These are phyloP conservation scores for Thera obeliscata DNA, from an alignment of 2,888 invertebrate species.

Conservation along the genomic window DNA sequence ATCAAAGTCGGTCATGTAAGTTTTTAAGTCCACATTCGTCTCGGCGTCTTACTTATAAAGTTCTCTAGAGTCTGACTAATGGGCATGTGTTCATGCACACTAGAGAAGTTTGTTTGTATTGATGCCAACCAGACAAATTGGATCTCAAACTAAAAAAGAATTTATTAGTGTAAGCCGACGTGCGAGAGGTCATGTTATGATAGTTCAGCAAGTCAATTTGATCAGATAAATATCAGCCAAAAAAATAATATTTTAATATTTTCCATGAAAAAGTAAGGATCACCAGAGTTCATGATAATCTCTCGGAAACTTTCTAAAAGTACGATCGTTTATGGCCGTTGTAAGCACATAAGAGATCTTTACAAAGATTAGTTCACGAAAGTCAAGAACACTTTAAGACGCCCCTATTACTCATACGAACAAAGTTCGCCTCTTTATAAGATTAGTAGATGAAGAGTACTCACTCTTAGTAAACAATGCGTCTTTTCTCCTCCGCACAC, in stretches of 20 bases:
- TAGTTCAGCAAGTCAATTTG: not conserved
- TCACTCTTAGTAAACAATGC: slow-evolving; percentile 46
- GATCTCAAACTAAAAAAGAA: slow-evolving; percentile 2
- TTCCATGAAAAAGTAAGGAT: slow-evolving; percentile 4
- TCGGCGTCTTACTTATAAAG: slow-evolving; percentile 26
- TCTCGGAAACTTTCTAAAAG: slow-evolving; percentile 29
- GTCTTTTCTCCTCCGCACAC: slow-evolving; percentile 43
- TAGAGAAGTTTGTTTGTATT: slow-evolving; percentile 15
- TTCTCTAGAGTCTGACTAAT: slow-evolving; percentile 24
- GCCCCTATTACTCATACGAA: slow-evolving; percentile 47
- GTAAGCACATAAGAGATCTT: slow-evolving; percentile 32
- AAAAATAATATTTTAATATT: slow-evolving; percentile 4
- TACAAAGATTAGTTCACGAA: slow-evolving; percentile 42
- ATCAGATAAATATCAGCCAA: not conserved
- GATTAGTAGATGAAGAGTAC: slow-evolving; percentile 45
- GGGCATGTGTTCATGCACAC: slow-evolving; percentile 19
- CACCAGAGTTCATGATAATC: slow-evolving; percentile 12
- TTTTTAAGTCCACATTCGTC: slow-evolving; percentile 38
- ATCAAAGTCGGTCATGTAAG: slow-evolving; percentile 46
- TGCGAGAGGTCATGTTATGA: not conserved
- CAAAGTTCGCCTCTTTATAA: slow-evolving; percentile 45
- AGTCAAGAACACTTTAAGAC: slow-evolving; percentile 45
- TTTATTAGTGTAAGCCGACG: not conserved
- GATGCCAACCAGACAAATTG: not conserved
- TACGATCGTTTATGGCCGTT: slow-evolving; percentile 30